Base-by-base conservation (phyloP, 2,888 invertebrate genomes). In the Cataglyphis livida region DNA sequence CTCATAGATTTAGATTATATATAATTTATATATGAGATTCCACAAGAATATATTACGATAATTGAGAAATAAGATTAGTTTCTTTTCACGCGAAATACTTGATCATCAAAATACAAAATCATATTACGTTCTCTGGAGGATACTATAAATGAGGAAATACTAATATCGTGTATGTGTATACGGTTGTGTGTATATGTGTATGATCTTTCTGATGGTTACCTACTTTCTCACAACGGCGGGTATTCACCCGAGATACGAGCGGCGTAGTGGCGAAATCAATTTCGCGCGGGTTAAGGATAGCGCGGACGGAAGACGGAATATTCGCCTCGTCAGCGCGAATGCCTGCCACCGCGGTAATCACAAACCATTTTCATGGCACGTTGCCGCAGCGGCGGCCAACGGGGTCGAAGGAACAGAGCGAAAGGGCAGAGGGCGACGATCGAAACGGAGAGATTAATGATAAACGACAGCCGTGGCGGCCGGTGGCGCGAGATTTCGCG, bases 391-490 rank as follows among this genome's bases (percentile, higher is more conserved):
- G 51, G 7, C 35, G 28, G 73, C 73, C 73, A 76, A 76, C 76
- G 66, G 76, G 66, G 76, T 66, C 76, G 76, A 76, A 76, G 76
- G 28, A 61, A 76, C 76, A 54, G 25, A 54, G 25, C 65, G 64
- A 65, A 76, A 76, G 66, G 76, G 76, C 51, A 76, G 54, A 66
- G 76, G 57, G 57, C 76, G 76, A 76, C 66, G 76, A 76, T 76
- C 76, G 76, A 76, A 76, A 66, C 38, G 41, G 54, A 57, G 66
- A 76, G 76, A 76, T 76, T 76, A 76, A 76, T 76, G 51, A 76
- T 76, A 51, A 65, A 15, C 65, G 54, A 66, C n/a, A 64, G 35
- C 15, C 62, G 74, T 18, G 38, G 51, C 51, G 62, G 21, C 10
- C 51, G 62, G 21, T 9, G 59, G 38, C 38, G n/a, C 35, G 76